These are phyloP conservation scores for Holocentrus rufus DNA, from an alignment of 2,797 vertebrate species.

Conservation along the genomic window DNA sequence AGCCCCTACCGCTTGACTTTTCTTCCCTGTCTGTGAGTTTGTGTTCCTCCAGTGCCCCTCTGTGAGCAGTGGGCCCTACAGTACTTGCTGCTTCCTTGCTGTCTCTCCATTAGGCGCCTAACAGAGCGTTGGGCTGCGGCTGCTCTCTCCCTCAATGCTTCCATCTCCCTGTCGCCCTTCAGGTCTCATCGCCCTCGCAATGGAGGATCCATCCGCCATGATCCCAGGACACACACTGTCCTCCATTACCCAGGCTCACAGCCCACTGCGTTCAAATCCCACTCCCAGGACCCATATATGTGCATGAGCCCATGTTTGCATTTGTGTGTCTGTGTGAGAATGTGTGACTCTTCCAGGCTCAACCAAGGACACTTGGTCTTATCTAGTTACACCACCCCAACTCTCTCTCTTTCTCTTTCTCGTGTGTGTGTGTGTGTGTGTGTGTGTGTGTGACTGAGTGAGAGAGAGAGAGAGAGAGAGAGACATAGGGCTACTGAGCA, in stretches of 20 bases:
- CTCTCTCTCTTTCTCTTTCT: too few relatives aligned
- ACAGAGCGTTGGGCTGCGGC: conserved; percentile 80
- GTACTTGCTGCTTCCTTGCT: conserved; percentile 73
- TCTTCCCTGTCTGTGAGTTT: conserved; percentile 58
- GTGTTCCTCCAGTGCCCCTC: conserved; percentile 63
- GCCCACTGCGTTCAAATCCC: conserved; percentile 70
- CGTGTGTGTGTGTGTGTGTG: too few relatives aligned
- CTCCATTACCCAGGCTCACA: conserved; percentile 81
- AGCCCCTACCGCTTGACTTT: conserved; percentile 48
- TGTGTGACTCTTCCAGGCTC: conserved; percentile 30
- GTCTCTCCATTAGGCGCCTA: conserved; percentile 83
- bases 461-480: not conserved
- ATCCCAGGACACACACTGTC: conserved; percentile 81
- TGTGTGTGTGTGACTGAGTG: too few relatives aligned
- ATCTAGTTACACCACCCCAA: conserved; percentile 47
- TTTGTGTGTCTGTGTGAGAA: conserved; percentile 40
- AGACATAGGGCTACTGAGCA: conserved; percentile 50
- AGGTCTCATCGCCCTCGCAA: conserved; percentile 82
- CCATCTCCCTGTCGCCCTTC: conserved; percentile 81
- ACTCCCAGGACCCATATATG: conserved; percentile 50
- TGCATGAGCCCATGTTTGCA: conserved; percentile 52
- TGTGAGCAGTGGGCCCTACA: conserved; percentile 72
- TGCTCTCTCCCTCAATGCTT: conserved; percentile 79
- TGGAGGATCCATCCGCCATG: conserved; percentile 79
- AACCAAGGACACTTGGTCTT: conserved; percentile 63